These are phyloP conservation scores for Lepidonotus clava DNA, from an alignment of 2,888 invertebrate species.

Conservation along the genomic window DNA sequence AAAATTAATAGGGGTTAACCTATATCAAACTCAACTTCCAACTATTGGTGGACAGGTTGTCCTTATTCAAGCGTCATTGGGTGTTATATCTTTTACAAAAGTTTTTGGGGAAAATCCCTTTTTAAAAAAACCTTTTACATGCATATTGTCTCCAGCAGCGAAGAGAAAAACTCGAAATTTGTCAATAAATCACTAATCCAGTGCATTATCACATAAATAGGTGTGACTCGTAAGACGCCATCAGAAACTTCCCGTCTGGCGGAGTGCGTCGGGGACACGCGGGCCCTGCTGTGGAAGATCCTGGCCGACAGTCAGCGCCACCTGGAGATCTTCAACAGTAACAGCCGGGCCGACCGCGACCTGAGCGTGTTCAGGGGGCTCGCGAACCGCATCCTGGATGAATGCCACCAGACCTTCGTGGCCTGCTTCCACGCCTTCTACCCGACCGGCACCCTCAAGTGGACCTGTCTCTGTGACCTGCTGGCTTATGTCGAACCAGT, in stretches of 20 bases:
- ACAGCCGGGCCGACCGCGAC: slow-evolving; percentile 30
- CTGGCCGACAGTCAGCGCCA: slow-evolving; percentile 85
- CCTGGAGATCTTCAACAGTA: slow-evolving; percentile 37
- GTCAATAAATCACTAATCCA: too few species aligned
- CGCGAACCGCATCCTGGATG: slow-evolving; percentile 87
- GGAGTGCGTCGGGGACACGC: slow-evolving; percentile 91
- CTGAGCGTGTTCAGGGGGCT: slow-evolving; percentile 66
- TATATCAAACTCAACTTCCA: too few species aligned
- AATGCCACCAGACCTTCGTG: slow-evolving; percentile 94
- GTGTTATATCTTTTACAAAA: too few species aligned
- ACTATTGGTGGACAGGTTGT: too few species aligned
- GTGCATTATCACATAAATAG: too few species aligned
- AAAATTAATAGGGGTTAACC: too few species aligned
- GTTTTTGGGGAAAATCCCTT: too few species aligned
- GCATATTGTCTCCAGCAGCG: too few species aligned
- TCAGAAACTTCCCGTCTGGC: slow-evolving; percentile 89
- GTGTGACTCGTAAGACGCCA: slow-evolving; percentile 73
- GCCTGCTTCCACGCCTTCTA: slow-evolving; percentile 97
- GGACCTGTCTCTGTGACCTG: slow-evolving; percentile 92
- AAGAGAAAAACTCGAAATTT: too few species aligned
- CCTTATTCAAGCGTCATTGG: too few species aligned
- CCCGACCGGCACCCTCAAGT: slow-evolving; percentile 94
- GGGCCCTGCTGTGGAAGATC: slow-evolving; percentile 90
- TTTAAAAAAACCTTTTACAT: too few species aligned
- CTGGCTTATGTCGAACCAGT: slow-evolving; percentile 76